These are phyloP conservation scores for Diabrotica balteata DNA, from an alignment of 2,888 invertebrate species.

Conservation along the genomic window DNA sequence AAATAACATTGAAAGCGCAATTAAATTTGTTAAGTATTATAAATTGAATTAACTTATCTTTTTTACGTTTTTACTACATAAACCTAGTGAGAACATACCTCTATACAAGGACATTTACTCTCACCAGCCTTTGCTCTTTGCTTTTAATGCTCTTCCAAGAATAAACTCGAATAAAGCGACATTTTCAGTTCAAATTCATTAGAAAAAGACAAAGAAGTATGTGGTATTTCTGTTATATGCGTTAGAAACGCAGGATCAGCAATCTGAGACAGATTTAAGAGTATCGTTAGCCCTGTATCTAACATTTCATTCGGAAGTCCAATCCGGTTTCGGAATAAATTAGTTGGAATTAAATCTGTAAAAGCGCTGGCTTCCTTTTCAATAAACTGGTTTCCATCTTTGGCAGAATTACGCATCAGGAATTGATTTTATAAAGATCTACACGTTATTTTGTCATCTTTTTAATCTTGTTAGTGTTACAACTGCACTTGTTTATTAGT, in stretches of 20 bases:
- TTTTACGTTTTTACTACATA: too few relatives aligned
- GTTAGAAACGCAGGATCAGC: constrained; percentile 38
- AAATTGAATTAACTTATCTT: too few relatives aligned
- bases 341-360: constrained; percentile 51
- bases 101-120: constrained; percentile 1
- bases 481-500: constrained; percentile 18
- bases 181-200: constrained; percentile 13
- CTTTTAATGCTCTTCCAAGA: constrained; percentile 4
- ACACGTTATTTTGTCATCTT: constrained; percentile 32
- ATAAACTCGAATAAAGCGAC: constrained; percentile 7
- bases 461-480: constrained; percentile 21
- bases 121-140: constrained; percentile 2
- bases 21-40: too few relatives aligned
- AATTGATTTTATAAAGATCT: constrained; percentile 34
- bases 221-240: constrained; percentile 38
- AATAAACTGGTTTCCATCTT: constrained; percentile 46
- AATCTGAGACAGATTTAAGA: constrained; percentile 54
- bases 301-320: constrained; percentile 55
- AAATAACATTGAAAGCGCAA: too few relatives aligned
- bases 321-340: constrained; percentile 55
- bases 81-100: too few relatives aligned
- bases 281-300: constrained; percentile 55
- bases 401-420: constrained; percentile 37
- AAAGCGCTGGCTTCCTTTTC: constrained; percentile 43
- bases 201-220: constrained; percentile 33